These are phyloP conservation scores for Chelon auratus DNA, from an alignment of 2,797 vertebrate species.

Conservation along the genomic window DNA sequence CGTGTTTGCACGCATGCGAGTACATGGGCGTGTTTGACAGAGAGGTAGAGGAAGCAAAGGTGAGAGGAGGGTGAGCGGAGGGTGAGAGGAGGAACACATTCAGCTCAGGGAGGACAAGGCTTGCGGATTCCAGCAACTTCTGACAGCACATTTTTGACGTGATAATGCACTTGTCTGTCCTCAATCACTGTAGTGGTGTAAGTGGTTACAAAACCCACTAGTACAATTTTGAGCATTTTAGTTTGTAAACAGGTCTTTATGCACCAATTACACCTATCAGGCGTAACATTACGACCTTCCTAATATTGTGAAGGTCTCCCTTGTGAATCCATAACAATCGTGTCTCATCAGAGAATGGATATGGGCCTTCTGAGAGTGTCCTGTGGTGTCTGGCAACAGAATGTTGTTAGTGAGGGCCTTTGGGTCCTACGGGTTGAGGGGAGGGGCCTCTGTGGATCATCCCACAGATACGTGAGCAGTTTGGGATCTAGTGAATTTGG, in stretches of 20 bases:
- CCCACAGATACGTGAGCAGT: too few relatives aligned
- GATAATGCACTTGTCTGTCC: conserved; percentile 13
- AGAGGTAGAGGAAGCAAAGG: conserved; percentile 1
- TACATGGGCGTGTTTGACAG: conserved; percentile 1
- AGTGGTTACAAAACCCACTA: background rate
- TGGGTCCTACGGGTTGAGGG: too few relatives aligned
- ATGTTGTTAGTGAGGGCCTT: too few relatives aligned
- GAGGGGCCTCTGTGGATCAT: too few relatives aligned
- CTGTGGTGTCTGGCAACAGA: too few relatives aligned
- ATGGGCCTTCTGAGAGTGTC: too few relatives aligned
- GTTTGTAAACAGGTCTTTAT: background rate
- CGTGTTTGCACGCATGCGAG: background rate
- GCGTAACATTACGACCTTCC: too few relatives aligned
- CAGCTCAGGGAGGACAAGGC: background rate
- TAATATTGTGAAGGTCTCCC: too few relatives aligned
- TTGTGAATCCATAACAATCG: too few relatives aligned
- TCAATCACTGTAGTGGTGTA: background rate
- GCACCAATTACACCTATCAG: background rate
- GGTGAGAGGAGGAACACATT: background rate
- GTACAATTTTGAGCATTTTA: background rate
- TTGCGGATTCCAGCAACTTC: background rate
- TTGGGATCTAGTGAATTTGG: too few relatives aligned
- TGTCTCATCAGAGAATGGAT: too few relatives aligned
- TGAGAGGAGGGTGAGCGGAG: background rate
- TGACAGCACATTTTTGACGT: background rate